These are phyloP conservation scores for Diacarnus erythraeanus DNA, from an alignment of 37 sponge, comb jelly and placozoan species.

Conservation along the genomic window DNA sequence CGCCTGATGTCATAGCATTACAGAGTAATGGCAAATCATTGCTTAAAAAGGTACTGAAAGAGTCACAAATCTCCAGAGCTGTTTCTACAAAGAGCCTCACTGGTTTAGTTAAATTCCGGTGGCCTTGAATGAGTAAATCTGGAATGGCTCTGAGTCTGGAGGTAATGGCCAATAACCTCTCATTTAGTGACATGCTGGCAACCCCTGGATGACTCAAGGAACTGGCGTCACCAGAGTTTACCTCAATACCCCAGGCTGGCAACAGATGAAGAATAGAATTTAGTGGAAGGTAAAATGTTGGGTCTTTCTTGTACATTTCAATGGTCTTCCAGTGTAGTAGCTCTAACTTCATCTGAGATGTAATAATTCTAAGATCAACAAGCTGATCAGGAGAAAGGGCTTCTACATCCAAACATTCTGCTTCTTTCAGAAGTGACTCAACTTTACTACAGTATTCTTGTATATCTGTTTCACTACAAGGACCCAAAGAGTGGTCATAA, in stretches of 20 bases:
- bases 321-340: slow-evolving; percentile 43
- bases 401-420: slow-evolving; percentile 14
- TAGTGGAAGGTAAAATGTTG: slow-evolving; percentile 45
- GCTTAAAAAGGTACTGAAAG: slow-evolving; percentile 25
- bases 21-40: slow-evolving; percentile 15
- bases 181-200: not conserved
- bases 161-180: slow-evolving; percentile 34
- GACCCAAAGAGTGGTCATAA: slow-evolving; percentile 27
- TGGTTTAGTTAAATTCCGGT: slow-evolving; percentile 20
- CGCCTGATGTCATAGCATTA: not conserved
- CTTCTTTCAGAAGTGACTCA: slow-evolving; percentile 20
- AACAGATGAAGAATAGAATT: slow-evolving; percentile 49
- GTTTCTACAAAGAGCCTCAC: slow-evolving; percentile 25
- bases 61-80: slow-evolving; percentile 39
- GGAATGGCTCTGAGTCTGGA: slow-evolving; percentile 47
- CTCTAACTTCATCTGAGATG: slow-evolving; percentile 49
- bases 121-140: not conserved
- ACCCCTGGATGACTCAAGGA: slow-evolving; percentile 35
- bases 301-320: slow-evolving; percentile 30
- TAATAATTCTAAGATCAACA: slow-evolving; percentile 41
- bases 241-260: slow-evolving; percentile 39
- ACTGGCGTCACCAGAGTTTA: not conserved
- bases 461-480: slow-evolving; percentile 5
- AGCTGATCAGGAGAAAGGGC: slow-evolving; percentile 37
- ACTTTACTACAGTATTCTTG: not conserved